Conservation (phyloP, 2,113 vertebrate species). For the Cariama cristata region DNA sequence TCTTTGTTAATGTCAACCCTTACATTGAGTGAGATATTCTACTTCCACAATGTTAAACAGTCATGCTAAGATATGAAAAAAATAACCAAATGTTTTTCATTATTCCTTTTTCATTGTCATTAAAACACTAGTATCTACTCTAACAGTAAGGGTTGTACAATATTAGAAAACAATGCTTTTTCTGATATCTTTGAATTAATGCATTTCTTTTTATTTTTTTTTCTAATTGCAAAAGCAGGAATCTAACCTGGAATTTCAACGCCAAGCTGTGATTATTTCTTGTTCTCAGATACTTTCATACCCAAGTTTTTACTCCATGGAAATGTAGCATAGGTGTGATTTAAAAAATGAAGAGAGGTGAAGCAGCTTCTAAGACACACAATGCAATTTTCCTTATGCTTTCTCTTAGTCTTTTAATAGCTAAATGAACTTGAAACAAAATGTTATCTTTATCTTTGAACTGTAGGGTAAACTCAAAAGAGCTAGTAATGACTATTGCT, state of each 20-base stretch:
- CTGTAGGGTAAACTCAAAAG: rapidly evolving
- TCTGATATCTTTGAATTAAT: not conserved
- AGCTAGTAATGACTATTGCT: not conserved
- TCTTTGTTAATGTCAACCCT: not conserved
- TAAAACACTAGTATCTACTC: not conserved
- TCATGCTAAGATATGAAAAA: not conserved
- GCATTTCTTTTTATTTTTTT: not conserved
- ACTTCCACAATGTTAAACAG: not conserved
- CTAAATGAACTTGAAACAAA: not conserved
- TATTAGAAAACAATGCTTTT: not conserved
- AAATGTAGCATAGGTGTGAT: not conserved
- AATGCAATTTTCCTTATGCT: not conserved
- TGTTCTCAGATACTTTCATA: not conserved
- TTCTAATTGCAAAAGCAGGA: not conserved
- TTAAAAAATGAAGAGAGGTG: not conserved
- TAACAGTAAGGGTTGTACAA: not conserved
- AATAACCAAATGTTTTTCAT: not conserved
- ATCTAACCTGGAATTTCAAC: not conserved
- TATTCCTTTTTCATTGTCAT: not conserved
- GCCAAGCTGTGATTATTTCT: not conserved
- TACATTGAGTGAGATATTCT: not conserved
- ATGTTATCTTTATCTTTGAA: not conserved
- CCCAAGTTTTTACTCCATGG: not conserved
- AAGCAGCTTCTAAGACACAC: not conserved
- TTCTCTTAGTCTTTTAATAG: not conserved